Evolutionary conservation across 2,888 invertebrate species (phyloP).

Genomic region (Drosophila robusta): DNA sequence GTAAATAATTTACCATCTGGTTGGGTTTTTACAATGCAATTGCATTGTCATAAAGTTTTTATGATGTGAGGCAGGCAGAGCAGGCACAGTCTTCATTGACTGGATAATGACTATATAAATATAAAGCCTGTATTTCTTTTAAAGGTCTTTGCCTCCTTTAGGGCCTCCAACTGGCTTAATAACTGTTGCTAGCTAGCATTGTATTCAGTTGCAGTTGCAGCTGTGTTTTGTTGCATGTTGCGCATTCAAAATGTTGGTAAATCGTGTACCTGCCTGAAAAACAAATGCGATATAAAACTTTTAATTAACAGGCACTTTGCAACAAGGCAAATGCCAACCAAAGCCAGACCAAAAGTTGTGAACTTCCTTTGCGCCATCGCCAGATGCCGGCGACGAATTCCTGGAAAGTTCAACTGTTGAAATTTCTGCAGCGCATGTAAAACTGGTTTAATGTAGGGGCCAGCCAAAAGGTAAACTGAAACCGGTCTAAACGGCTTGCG

Average conservation of each 20-base stretch:
- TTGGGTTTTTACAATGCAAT: slow-evolving; percentile 49
- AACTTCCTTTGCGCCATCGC: slow-evolving; percentile 32
- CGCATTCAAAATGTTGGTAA: slow-evolving; percentile 35
- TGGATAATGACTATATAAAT: slow-evolving; percentile 4
- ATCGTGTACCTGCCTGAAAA: slow-evolving; percentile 12
- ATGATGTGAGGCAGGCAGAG: slow-evolving; percentile 23
- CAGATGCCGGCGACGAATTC: slow-evolving; percentile 63
- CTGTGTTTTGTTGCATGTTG: slow-evolving; percentile 28
- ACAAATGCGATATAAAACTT: slow-evolving; percentile 48
- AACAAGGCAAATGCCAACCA: slow-evolving; percentile 26
- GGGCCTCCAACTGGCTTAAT: slow-evolving; percentile 22
- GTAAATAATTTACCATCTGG: slow-evolving; percentile 32
- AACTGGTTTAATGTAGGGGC: slow-evolving; percentile 65
- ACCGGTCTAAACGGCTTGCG: slow-evolving; percentile 55
- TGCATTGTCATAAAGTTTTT: slow-evolving; percentile 48
- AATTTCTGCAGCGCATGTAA: slow-evolving; percentile 48
- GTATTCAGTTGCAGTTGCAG: not conserved
- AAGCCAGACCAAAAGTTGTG: slow-evolving; percentile 18
- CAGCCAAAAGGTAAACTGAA: slow-evolving; percentile 40
- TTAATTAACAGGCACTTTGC: slow-evolving; percentile 48
- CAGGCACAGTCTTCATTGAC: slow-evolving; percentile 22
- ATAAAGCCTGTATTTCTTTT: not conserved
- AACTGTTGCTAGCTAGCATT: slow-evolving; percentile 5
- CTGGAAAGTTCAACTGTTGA: slow-evolving; percentile 77
- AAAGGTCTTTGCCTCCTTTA: slow-evolving; percentile 45